phyloP scores from a whole-genome alignment of 2,113 vertebrate species.

The Planiliza haematocheilus region DNA sequence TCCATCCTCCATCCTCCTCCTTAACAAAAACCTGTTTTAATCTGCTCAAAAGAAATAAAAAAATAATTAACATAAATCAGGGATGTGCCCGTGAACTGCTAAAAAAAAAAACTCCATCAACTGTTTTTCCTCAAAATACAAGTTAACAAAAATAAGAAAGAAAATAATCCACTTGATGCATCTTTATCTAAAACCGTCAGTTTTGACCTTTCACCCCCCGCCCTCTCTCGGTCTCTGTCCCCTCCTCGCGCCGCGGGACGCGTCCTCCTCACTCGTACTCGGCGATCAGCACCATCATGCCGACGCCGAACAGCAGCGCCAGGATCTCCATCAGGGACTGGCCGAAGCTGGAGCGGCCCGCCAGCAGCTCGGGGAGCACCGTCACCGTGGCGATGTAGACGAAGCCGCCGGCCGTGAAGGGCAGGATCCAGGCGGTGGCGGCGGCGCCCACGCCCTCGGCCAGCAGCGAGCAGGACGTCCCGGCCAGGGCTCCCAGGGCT shows the following conservation, averaged over 20 bases:
- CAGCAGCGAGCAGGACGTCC: conserved; percentile 90
- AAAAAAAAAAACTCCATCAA: conserved; percentile 18
- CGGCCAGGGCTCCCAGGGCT: conserved; percentile 89
- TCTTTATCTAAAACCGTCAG: conserved; percentile 10
- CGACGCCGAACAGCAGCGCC: conserved; percentile 88
- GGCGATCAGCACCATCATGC: conserved; percentile 94
- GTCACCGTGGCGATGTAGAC: conserved; percentile 94
- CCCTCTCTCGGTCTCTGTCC: neutral
- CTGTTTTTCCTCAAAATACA: conserved; percentile 28
- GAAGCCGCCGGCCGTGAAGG: conserved; percentile 93
- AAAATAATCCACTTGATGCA: conserved; percentile 21
- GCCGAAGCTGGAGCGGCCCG: conserved; percentile 84
- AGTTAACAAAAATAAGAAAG: conserved; percentile 6
- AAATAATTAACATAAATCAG: conserved; percentile 5
- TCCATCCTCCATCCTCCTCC: neutral
- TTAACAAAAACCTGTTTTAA: neutral
- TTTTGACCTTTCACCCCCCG: conserved; percentile 29
- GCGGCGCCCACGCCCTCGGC: conserved; percentile 88
- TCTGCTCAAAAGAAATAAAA: conserved; percentile 7
- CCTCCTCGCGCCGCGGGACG: too few relatives aligned
- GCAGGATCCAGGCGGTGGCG: conserved; percentile 91
- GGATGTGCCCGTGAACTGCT: conserved; percentile 17
- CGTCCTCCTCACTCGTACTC: conserved; percentile 90
- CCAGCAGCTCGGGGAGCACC: conserved; percentile 90
- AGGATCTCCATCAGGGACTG: conserved; percentile 90